Evolutionary conservation across 1,140 invertebrate species (phyloP).

Genomic region (Anadara kagoshimensis): DNA sequence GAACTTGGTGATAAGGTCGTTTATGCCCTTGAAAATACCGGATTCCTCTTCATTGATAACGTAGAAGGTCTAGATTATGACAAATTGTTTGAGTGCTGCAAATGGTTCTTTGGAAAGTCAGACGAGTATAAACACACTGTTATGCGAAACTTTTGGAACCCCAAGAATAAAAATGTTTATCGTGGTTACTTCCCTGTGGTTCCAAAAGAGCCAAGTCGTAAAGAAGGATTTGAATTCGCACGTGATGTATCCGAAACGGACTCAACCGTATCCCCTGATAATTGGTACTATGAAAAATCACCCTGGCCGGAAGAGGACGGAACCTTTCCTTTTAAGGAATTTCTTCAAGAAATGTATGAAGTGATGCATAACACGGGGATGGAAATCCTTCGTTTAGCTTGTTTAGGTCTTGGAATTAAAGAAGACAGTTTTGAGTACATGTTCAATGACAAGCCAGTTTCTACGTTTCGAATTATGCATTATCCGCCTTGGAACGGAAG

Average conservation of each 20-base stretch:
- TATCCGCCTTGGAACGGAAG: slow-evolving; percentile 51
- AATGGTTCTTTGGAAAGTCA: slow-evolving; percentile 54
- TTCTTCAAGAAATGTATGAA: slow-evolving; percentile 38
- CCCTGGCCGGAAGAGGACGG: slow-evolving; percentile 51
- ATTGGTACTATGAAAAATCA: slow-evolving; percentile 51
- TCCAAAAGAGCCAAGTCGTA: slow-evolving; percentile 45
- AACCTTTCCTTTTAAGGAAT: slow-evolving; percentile 47
- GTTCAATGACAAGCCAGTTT: slow-evolving; percentile 50
- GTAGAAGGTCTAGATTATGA: slow-evolving; percentile 46
- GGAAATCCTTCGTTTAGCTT: slow-evolving; percentile 51
- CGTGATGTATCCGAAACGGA: slow-evolving; percentile 36
- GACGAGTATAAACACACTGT: slow-evolving; percentile 45
- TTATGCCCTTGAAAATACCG: slow-evolving; percentile 51
- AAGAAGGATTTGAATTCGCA: slow-evolving; percentile 60
- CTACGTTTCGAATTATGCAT: slow-evolving; percentile 58
- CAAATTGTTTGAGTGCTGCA: slow-evolving; percentile 42
- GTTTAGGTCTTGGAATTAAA: slow-evolving; percentile 52
- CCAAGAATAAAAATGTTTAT: slow-evolving; percentile 51
- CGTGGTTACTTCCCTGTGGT: slow-evolving; percentile 57
- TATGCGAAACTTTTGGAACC: slow-evolving; percentile 54
- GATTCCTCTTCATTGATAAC: slow-evolving; percentile 59
- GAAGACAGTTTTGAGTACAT: slow-evolving; percentile 48
- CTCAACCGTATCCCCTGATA: slow-evolving; percentile 31
- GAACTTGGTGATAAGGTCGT: slow-evolving; percentile 48
- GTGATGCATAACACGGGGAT: slow-evolving; percentile 44